Conservation (phyloP, 2,888 invertebrate genomes). For the Aricia artaxerxes region DNA sequence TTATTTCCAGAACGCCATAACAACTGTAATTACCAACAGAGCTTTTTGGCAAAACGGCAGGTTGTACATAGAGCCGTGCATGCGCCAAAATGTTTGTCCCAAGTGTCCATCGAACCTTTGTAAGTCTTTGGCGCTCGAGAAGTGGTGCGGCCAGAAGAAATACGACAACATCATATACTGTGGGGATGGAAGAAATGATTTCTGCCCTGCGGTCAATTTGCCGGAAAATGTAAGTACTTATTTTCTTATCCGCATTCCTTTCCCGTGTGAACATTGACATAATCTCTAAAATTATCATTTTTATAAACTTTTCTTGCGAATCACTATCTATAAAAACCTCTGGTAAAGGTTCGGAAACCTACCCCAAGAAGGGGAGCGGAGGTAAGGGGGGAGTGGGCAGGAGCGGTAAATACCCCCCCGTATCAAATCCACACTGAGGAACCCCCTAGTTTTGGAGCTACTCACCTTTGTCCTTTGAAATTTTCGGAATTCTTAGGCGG, state of each 20-base stretch:
- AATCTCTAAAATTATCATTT: no score
- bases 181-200: constrained; percentile 71
- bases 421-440: no score
- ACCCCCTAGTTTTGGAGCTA: no score
- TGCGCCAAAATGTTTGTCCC: constrained; percentile 59
- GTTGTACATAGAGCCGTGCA: constrained; percentile 67
- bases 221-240: constrained; percentile 55
- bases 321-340: no score
- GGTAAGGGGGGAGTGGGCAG: no score
- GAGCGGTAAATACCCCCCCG: no score
- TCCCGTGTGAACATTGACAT: no score
- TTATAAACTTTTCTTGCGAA: no score
- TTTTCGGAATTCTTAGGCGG: no score
- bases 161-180: constrained; percentile 55
- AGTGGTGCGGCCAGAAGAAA: constrained; percentile 51
- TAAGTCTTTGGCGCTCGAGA: constrained; percentile 64
- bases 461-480: no score
- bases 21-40: constrained; percentile 61
- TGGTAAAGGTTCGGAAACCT: not conserved
- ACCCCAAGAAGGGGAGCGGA: no score
- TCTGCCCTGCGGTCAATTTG: constrained; percentile 60
- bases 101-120: constrained; percentile 68
- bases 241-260: no score
- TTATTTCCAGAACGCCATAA: constrained; percentile 57
- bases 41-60: constrained; percentile 65